Evolutionary conservation across 2,113 vertebrate genomes (phyloP).

Genomic region (Glareola pratincola): DNA sequence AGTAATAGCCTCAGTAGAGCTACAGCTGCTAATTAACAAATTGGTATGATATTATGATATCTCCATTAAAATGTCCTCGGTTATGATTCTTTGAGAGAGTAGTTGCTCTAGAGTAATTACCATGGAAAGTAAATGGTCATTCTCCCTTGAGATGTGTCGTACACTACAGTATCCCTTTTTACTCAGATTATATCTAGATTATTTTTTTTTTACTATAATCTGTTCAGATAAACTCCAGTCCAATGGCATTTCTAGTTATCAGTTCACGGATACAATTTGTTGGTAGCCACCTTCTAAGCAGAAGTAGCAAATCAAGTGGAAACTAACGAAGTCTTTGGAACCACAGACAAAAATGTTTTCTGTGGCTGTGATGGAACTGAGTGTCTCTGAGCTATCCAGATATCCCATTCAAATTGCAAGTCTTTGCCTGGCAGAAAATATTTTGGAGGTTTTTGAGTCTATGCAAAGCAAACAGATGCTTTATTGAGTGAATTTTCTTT

Average conservation of each 20-base stretch:
- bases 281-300: not conserved
- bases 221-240: not conserved
- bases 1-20: not conserved
- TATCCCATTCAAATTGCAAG: not conserved
- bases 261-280: not conserved
- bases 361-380: not conserved
- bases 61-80: not conserved
- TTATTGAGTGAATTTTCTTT: not conserved
- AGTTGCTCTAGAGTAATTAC: not conserved
- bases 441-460: not conserved
- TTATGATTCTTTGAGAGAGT: not conserved
- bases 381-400: not conserved
- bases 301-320: not conserved
- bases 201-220: not conserved
- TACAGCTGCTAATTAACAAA: not conserved
- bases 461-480: not conserved
- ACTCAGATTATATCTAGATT: not conserved
- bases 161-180: not conserved
- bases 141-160: not conserved
- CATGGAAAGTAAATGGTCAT: not conserved
- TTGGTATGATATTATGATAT: not conserved
- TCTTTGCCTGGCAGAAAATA: not conserved
- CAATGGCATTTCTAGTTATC: not conserved
- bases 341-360: not conserved
- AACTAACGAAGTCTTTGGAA: not conserved